These are phyloP conservation scores for Bursaphelenchus okinawaensis DNA, from an alignment of 2,888 invertebrate species.

Conservation along the genomic window DNA sequence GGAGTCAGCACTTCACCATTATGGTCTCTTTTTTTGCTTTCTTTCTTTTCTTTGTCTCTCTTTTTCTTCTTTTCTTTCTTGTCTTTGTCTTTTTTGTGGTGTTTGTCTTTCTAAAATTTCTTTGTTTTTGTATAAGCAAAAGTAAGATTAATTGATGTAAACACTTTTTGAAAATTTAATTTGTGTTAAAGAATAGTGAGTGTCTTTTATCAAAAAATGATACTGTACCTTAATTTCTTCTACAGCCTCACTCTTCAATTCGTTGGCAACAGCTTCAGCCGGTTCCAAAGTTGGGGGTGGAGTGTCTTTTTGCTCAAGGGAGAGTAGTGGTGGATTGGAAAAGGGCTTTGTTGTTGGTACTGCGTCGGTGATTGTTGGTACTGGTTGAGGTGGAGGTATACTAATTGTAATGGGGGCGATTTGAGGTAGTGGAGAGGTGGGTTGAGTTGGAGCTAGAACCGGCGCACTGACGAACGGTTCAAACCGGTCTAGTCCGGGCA, in stretches of 20 bases:
- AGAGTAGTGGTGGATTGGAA: not conserved
- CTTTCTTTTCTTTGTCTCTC: constrained; percentile 16
- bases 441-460: not conserved
- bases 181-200: no score
- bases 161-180: no score
- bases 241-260: no score
- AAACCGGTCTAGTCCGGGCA: not conserved
- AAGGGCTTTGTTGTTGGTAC: not conserved
- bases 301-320: not conserved
- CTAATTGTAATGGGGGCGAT: no score
- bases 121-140: no score
- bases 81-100: constrained; percentile 23
- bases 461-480: not conserved
- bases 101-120: constrained; percentile 20
- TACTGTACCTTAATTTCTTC: not conserved
- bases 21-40: constrained; percentile 8
- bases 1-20: not conserved
- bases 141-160: not conserved
- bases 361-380: not conserved
- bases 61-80: constrained; percentile 24
- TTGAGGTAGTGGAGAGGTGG: no score
- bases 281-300: not conserved
- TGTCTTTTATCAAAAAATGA: no score
- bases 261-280: not conserved
- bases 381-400: not conserved